phyloP scores from a whole-genome alignment of 2,888 invertebrate genomes.

The Lapara coniferarum region DNA sequence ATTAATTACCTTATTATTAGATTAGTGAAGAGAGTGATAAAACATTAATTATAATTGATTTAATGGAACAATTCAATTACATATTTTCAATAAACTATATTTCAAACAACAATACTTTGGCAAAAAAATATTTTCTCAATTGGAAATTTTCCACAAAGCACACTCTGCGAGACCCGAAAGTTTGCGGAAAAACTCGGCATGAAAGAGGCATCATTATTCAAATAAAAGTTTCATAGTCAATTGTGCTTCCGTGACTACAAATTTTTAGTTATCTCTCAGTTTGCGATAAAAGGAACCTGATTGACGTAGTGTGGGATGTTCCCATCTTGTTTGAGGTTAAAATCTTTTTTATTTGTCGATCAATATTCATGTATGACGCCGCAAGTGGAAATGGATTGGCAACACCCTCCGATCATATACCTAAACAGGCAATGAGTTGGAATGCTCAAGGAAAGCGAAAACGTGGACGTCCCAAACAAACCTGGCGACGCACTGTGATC shows the following conservation, averaged over 20 bases:
- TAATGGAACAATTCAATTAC: background rate
- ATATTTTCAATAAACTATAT: background rate
- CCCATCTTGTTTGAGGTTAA: background rate
- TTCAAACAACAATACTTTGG: background rate
- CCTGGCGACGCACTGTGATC: too few species aligned
- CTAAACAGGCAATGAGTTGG: too few species aligned
- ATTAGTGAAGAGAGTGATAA: too few species aligned
- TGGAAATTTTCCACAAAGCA: conserved; percentile 18
- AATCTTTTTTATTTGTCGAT: too few species aligned
- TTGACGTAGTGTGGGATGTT: conserved; percentile 43
- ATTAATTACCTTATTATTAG: too few species aligned
- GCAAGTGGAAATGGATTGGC: too few species aligned
- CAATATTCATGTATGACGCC: too few species aligned
- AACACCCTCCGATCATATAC: too few species aligned
- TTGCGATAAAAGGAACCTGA: conserved; percentile 40
- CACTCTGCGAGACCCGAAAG: conserved; percentile 32
- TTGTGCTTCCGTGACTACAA: conserved; percentile 45
- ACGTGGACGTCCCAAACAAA: too few species aligned
- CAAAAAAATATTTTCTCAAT: background rate
- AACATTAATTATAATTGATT: too few species aligned
- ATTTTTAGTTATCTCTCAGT: conserved; percentile 32
- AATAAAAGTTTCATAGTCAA: conserved; percentile 47
- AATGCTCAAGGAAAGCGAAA: too few species aligned
- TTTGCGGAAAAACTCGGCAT: conserved; percentile 34
- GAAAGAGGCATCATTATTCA: conserved; percentile 49